Evolutionary conservation across 1,140 invertebrate genomes (phyloP).

Genomic region (Gonatopus flavifemur): DNA sequence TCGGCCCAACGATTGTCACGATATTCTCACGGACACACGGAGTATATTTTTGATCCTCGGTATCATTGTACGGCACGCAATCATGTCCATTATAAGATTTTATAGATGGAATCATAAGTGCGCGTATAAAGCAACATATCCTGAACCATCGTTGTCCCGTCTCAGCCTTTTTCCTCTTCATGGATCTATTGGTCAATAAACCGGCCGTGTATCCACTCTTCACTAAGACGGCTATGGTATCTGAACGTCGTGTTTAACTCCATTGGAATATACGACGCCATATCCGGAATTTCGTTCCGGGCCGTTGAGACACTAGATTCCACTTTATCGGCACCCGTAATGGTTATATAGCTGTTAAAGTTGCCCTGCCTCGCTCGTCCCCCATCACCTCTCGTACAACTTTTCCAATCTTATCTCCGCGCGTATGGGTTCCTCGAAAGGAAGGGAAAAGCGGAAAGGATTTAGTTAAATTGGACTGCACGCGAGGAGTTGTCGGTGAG

Average conservation of each 20-base stretch:
- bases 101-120: conserved; percentile 10
- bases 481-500: conserved; percentile 38
- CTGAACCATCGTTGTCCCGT: no score
- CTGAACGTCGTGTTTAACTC: conserved; percentile 44
- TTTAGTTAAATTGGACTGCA: conserved; percentile 57
- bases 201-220: conserved; percentile 20
- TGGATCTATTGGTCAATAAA: conserved; percentile 27
- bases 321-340: conserved; percentile 57
- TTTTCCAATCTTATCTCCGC: conserved; percentile 62
- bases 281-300: conserved; percentile 54
- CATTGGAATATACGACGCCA: conserved; percentile 49
- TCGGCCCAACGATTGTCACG: no score
- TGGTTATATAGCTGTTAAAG: conserved; percentile 60
- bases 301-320: conserved; percentile 56
- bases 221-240: conserved; percentile 16
- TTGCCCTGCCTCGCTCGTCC: no score
- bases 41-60: no score
- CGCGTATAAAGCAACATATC: background rate
- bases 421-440: conserved; percentile 27
- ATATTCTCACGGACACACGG: no score
- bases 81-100: background rate
- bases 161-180: no score
- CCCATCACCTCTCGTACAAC: conserved; percentile 60
- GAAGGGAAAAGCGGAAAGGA: conserved; percentile 43
- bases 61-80: no score